phyloP scores from a whole-genome alignment of 1,140 invertebrate genomes.

The Neodiprion virginianus region DNA sequence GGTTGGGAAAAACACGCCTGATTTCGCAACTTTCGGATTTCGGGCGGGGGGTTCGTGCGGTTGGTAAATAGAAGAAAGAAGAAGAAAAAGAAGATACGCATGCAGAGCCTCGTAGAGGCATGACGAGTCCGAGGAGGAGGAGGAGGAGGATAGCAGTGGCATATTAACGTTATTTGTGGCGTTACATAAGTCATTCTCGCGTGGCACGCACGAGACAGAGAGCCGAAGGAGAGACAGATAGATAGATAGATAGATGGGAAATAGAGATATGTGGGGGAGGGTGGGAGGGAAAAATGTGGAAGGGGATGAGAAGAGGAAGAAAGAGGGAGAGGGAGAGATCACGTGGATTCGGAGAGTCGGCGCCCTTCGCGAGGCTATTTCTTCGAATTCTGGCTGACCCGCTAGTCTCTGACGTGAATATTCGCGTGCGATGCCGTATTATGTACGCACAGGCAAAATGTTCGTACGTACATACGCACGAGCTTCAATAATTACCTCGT shows the following conservation, averaged over 20 bases:
- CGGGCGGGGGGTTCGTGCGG: too few species aligned
- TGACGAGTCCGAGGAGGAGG: background rate
- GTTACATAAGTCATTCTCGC: slow-evolving; percentile 55
- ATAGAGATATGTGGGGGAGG: too few species aligned
- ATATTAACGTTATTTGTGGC: slow-evolving; percentile 62
- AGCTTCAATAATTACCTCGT: too few species aligned
- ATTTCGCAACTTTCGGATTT: too few species aligned
- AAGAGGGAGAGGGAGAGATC: background rate
- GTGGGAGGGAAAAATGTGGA: background rate
- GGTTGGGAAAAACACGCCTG: too few species aligned
- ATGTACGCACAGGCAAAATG: background rate
- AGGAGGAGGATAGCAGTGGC: slow-evolving; percentile 45
- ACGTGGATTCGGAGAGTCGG: too few species aligned
- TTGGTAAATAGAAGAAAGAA: too few species aligned
- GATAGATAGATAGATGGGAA: background rate
- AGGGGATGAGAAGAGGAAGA: background rate
- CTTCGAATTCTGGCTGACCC: background rate
- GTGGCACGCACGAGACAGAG: background rate
- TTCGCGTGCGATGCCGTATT: background rate
- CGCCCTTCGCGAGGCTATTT: background rate
- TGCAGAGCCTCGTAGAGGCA: too few species aligned
- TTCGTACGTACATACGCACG: background rate
- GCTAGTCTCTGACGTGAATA: too few species aligned
- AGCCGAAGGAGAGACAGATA: background rate
- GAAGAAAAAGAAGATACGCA: too few species aligned